Conservation (phyloP, 2,797 vertebrate species). For the Hippocampus kuda region DNA sequence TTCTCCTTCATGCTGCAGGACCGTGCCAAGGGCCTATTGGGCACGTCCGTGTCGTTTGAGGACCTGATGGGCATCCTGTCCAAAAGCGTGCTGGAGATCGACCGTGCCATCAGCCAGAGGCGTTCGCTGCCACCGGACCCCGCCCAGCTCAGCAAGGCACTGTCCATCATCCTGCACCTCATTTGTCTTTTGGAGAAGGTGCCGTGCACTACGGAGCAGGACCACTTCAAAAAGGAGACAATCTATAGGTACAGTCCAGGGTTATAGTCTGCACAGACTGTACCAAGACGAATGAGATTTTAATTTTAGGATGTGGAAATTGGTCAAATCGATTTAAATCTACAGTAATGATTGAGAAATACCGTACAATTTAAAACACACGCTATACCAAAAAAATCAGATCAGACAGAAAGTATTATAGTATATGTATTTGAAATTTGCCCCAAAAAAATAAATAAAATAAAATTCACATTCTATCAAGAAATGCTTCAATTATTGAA, state of each 20-base stretch:
- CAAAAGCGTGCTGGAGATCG: slow-evolving; percentile 96
- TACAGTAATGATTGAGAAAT: too few species aligned
- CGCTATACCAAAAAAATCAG: too few species aligned
- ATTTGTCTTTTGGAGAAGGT: slow-evolving; percentile 97
- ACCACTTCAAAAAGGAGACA: slow-evolving; percentile 96
- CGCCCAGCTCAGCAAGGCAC: slow-evolving; percentile 88
- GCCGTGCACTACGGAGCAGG: slow-evolving; percentile 85
- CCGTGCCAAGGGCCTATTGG: slow-evolving; percentile 89
- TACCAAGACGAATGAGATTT: too few species aligned
- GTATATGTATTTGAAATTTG: too few species aligned
- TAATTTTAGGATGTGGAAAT: too few species aligned
- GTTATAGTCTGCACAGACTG: too few species aligned
- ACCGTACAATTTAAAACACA: too few species aligned
- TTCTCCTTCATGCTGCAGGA: slow-evolving; percentile 99
- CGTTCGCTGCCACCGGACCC: slow-evolving; percentile 81
- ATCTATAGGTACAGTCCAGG: slow-evolving; percentile 70
- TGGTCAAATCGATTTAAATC: too few species aligned
- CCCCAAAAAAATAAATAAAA: too few species aligned
- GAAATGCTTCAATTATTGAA: too few species aligned
- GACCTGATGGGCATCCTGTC: slow-evolving; percentile 95
- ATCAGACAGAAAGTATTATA: too few species aligned
- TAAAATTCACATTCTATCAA: too few species aligned
- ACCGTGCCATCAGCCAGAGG: slow-evolving; percentile 81
- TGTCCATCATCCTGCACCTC: slow-evolving; percentile 97
- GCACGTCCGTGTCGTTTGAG: slow-evolving; percentile 90